Evolutionary conservation across 2,797 vertebrate species (phyloP), one percentile per base, ranked within the genome.

Genomic region (Mus spretus): DNA sequence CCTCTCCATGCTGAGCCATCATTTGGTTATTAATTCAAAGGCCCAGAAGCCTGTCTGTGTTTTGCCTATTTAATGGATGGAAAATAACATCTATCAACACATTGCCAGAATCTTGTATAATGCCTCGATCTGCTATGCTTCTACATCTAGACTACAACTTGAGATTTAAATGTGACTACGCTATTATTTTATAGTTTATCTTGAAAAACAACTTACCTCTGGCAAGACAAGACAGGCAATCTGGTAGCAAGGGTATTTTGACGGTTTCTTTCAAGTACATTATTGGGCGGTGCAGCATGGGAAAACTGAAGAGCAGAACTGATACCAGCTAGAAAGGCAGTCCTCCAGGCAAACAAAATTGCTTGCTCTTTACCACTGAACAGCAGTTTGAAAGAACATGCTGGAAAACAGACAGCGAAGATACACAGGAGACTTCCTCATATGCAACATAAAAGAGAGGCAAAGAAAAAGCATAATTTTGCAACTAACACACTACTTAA

Each of bases 281-380:
- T 95, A 81, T 79, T 47, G 75, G 72, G 59, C 63, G 77, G 81
- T 93, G 87, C 2, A 28, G 24, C 22, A 53, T 47, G 81, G 85
- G 65, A 78, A 95, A 89, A 37, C 37, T 78, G 77, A 96, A 96
- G 79, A 94, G 17, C 31, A 92, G 50, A 79, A 28, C 53, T 78
- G 80, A 89, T 86, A 93, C 26, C n/a, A 78, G 84, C 31, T 82
- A 90, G 75, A 89, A 95, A 96, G 67, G 65, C 91, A 93, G 61
- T 74, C 84, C 90, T 97, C 78, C 89, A 97, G 95, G 93, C 91
- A 96, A 93, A 96, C 50, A 91, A 65, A 97, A 96, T 95, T 84
- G 26, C 34, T 91, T 95, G 17, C 89, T 95, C n/a, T 92, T 96
- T 79, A 97, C 65, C 78, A 88, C 47, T 75, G 55, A 97, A 91